phyloP scores from a whole-genome alignment of 1,140 invertebrate species.

The Centruroides sculpturatus region DNA sequence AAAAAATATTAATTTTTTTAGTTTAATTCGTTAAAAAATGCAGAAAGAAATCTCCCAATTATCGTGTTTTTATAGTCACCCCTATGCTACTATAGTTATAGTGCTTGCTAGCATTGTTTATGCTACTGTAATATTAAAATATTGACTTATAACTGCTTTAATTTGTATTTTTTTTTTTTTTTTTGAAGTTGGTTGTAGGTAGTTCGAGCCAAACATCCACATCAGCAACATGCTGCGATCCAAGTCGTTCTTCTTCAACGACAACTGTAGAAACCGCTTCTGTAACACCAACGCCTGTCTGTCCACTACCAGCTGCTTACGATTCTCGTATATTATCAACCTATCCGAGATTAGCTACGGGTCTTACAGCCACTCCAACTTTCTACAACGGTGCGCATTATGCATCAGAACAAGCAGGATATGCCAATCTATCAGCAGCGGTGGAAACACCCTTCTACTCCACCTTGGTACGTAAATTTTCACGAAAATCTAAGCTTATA shows the following conservation, averaged over 20 bases:
- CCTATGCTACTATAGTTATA: no score
- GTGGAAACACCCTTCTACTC: slow-evolving; percentile 11
- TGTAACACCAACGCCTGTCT: background rate
- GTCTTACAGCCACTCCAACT: slow-evolving; percentile 7
- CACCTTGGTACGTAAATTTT: slow-evolving; percentile 4
- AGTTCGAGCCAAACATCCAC: slow-evolving; percentile 1
- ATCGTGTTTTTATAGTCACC: no score
- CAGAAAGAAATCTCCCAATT: no score
- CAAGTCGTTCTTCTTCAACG: background rate
- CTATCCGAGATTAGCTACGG: slow-evolving; percentile 9
- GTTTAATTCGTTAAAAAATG: no score
- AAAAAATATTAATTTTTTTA: no score
- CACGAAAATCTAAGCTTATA: no score
- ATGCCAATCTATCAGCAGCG: background rate
- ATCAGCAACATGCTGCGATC: slow-evolving; percentile 9
- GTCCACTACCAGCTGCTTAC: slow-evolving; percentile 10
- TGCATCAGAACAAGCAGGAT: no score
- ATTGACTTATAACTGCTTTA: no score
- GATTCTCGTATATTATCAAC: slow-evolving; percentile 10
- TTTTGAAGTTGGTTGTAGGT: slow-evolving; percentile 8
- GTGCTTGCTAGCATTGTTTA: no score
- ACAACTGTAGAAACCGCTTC: slow-evolving; percentile 1
- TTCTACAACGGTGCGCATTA: background rate
- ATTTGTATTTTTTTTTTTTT: background rate
- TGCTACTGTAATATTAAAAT: no score